These are phyloP conservation scores for Cololabis saira DNA, from an alignment of 2,113 vertebrate genomes.

Conservation along the genomic window DNA sequence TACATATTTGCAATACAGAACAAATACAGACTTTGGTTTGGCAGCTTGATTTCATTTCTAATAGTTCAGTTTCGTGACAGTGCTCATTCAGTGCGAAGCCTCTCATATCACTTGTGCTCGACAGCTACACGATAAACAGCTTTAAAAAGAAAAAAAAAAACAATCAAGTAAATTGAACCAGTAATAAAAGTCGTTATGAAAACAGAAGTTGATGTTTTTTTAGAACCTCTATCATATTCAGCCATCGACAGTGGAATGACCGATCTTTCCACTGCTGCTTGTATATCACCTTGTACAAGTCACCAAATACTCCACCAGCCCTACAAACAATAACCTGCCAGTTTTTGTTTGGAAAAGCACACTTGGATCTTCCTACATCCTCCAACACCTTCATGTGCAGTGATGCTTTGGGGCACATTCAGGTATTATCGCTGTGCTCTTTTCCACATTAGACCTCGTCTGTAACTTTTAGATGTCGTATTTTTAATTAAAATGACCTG, in stretches of 20 bases:
- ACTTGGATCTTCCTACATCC: too few relatives aligned
- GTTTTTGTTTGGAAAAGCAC: too few relatives aligned
- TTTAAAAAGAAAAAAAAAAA: neutral
- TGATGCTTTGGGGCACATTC: too few relatives aligned
- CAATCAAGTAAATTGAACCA: slow-evolving; percentile 1
- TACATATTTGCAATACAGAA: slow-evolving; percentile 31
- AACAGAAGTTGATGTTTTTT: neutral
- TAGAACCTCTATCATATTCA: neutral
- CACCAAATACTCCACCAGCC: too few relatives aligned
- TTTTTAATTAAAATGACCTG: too few relatives aligned
- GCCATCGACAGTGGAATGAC: neutral
- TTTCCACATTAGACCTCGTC: too few relatives aligned
- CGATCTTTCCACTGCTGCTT: neutral
- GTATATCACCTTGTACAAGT: too few relatives aligned
- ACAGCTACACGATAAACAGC: slow-evolving; percentile 27
- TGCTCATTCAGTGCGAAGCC: slow-evolving; percentile 21
- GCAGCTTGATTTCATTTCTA: slow-evolving; percentile 28
- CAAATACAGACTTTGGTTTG: slow-evolving; percentile 71
- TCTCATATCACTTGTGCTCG: slow-evolving; percentile 30
- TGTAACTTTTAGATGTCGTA: too few relatives aligned
- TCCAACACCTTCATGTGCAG: too few relatives aligned
- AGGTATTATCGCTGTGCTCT: too few relatives aligned
- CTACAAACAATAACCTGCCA: too few relatives aligned
- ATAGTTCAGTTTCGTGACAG: neutral
- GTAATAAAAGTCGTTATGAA: neutral